Conservation (phyloP, 2,797 vertebrate genomes). For the Eospalax fontanierii region DNA sequence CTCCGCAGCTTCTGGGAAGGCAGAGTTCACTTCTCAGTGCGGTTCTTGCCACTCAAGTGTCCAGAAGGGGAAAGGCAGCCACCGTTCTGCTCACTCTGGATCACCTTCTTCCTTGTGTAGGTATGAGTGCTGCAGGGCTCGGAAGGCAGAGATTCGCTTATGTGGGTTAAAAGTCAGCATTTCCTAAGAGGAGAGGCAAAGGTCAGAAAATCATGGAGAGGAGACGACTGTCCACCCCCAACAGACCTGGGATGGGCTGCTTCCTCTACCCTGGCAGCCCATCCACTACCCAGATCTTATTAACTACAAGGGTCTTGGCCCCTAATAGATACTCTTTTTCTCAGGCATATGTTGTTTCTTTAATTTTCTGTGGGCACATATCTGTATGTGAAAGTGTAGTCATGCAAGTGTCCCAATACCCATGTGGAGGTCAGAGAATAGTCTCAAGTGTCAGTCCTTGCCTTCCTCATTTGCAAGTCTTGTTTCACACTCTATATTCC, state of each 20-base stretch:
- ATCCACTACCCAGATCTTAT: neutral
- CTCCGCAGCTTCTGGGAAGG: conserved; percentile 52
- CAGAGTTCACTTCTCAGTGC: conserved; percentile 1
- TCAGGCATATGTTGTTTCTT: too few relatives aligned
- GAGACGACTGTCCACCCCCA: neutral
- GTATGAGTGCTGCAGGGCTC: conserved; percentile 93
- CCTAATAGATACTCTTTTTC: neutral
- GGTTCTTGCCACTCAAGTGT: conserved; percentile 41
- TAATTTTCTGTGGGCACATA: too few relatives aligned
- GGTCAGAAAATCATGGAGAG: neutral
- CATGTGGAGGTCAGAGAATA: neutral
- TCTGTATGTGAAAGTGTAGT: neutral
- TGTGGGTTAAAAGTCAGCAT: conserved; percentile 95
- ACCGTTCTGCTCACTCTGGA: conserved; percentile 64
- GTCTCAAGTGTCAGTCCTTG: too few relatives aligned
- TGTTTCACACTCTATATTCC: neutral
- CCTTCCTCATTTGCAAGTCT: neutral
- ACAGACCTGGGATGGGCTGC: neutral
- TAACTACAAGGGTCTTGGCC: neutral
- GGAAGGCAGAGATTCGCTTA: conserved; percentile 93
- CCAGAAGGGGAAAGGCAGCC: neutral
- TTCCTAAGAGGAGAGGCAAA: conserved; percentile 88
- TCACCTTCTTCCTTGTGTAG: conserved; percentile 88
- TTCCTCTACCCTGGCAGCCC: neutral
- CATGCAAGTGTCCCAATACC: too few relatives aligned